Base-by-base conservation (phyloP, 2,113 vertebrate species). In the Bucco capensis region DNA sequence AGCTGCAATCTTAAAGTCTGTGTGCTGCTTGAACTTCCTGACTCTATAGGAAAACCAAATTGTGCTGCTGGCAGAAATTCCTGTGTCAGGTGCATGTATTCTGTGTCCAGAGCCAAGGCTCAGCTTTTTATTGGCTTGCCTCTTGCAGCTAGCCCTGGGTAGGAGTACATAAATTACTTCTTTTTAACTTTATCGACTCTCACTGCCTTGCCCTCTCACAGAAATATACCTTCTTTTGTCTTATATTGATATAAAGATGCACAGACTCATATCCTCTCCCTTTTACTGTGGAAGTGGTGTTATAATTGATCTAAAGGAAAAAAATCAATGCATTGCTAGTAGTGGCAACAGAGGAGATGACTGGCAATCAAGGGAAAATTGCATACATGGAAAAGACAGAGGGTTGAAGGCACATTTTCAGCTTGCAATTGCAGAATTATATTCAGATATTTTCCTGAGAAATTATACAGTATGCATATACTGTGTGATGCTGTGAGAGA, bases 1-100 rank as follows among this genome's bases (percentile, higher is more conserved):
- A 89, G 75, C 54, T 16, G 13, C 69, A 86, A 62, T 51, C 51
- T 64, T 7, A 22, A 16, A 42, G 16, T 2, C 1, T 47, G n/a
- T 49, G 25, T 17, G 44, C 84, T 91, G 75, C 75, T 70, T 50
- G 21, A 67, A 67, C 75, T 92, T 93, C 72, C 93, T 77, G 87
- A 51, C 54, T 50, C 5, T 33, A 77, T 2, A 51, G 37, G 64
- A 89, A 95, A 93, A 66, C 35, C 90, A 80, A 87, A 77, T 28
- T 70, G 31, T 4, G 13, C 83, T 80, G 28, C 67, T 91, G 75
- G 91, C 88, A 91, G 67, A 67, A 94, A 85, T 73, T 91, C 85
- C 51, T 56, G 21, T 42, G 47, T 94, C 85, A 92, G 94, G 88
- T 90, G 84, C 77, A 75, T 46, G 42, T 65, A 58, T 88, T 64